Base-by-base conservation (phyloP, 2,797 vertebrate genomes). In the Salarias fasciatus region DNA sequence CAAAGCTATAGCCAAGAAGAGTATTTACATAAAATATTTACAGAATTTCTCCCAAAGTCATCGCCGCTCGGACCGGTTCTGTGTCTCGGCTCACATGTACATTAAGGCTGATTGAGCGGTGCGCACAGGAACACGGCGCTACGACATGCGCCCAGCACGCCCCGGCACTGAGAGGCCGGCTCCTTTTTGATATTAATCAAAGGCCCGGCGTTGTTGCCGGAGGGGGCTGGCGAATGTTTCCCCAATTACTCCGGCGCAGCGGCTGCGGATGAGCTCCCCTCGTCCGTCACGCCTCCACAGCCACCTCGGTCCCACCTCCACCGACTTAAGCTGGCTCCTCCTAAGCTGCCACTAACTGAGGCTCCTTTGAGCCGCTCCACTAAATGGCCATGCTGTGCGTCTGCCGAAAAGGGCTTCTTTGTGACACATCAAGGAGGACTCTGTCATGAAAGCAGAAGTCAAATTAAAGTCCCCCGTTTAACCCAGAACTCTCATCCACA, bases 181-280 rank as follows among this genome's bases (percentile, higher is more conserved):
- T 56, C 24, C 10, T 68, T 53, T 68, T 73, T 77, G 31, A 64
- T 71, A 44, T 57, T 45, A 50, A 57, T 71, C 57, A 73, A 60
- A 77, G 77, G 53, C 63, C 33, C 75, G 6, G 5, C 55, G 12
- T 53, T 56, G 11, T 67, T 48, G 53, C 62, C 53, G 46, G 64
- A 59, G 45, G 62, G 33, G 36, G 4, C 8, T 38, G 45, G 24
- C 6, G 29, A 70, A 53, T 15, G 33, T 12, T 11, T 30, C 48
- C 55, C 73, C 67, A 80, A 58, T 78, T 80, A 69, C 48, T 53
- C 46, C 52, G 4, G 38, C n/a, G 10, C 15, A 48, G 29, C 24
- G 2, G 24, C 36, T 41, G 18, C 6, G 12, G 62, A 63, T 40
- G 13, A 58, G 45, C 53, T 58, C 38, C 53, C 46, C 35, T 55